Base-by-base conservation (phyloP, 1,140 invertebrate species). In the Trichomalopsis sarcophagae region DNA sequence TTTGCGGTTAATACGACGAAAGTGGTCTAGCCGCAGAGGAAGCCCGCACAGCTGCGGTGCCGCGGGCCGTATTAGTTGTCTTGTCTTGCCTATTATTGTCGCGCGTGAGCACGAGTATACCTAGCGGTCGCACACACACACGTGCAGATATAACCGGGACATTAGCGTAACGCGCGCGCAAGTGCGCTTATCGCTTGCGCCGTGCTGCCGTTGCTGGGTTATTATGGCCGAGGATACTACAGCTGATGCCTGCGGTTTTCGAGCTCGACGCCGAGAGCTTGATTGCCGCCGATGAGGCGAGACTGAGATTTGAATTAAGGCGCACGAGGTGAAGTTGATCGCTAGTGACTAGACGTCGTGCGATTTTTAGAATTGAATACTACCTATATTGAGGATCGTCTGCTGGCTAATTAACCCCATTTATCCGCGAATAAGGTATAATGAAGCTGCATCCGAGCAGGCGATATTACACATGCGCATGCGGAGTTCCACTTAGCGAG, bases 1-100 rank as follows among this genome's bases (percentile, higher is more conserved):
- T 76, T 85, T 77, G 84, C 40, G 73, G 84, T 85, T 71, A 75
- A 84, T 80, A 79, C 76, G 83, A 76, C 50, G 33, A 84, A 78
- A 84, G 82, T 33, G 66, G 62, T 36, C 73, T n/a, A 21, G 50
- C 69, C 81, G 47, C 81, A 74, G 71, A 21, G 36, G 40, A 36
- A 30, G 14, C 69, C 81, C 81, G n/a, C 21, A 13, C 30, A 36
- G 17, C 73, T 23, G 36, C 21, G 33, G n/a, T 33, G 68, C 66
- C 7, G 76, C 30, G 40, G 40, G 66, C 55, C 75, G 62, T 84
- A 84, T 84, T 80, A 80, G 44, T 66, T 55, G 62, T 36, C 78
- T 81, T 73, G 84, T 44, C 79, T 76, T 81, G 79, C 71, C 73
- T 77, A 81, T 85, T 85, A 82, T 55, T 81, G 79, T 71, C 21